Conservation (phyloP, 1,140 invertebrate species). For the Eurosta solidaginis region DNA sequence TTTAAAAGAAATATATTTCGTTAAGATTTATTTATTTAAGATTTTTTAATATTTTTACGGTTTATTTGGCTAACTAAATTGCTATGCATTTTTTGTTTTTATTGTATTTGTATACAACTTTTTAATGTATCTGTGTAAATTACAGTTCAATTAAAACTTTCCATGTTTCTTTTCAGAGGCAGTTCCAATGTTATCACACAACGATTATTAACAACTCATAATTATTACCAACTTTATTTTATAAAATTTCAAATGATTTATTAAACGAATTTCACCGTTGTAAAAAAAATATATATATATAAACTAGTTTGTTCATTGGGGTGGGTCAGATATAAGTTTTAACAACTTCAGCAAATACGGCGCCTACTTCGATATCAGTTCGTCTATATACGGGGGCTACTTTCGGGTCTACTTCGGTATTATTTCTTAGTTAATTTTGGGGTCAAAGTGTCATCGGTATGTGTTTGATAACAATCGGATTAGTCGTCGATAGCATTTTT, state of each 20-base stretch:
- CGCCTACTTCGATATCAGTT: too few species aligned
- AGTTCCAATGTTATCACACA: background rate
- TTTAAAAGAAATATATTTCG: too few species aligned
- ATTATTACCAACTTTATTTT: constrained; percentile 12
- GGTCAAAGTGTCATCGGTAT: too few species aligned
- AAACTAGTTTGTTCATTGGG: background rate
- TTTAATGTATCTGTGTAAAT: background rate
- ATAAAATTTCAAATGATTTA: constrained; percentile 2
- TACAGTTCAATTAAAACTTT: constrained; percentile 25
- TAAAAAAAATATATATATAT: background rate
- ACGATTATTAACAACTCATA: constrained; percentile 1
- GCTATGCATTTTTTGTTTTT: background rate
- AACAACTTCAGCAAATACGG: too few species aligned
- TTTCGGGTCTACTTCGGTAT: too few species aligned
- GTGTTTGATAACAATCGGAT: too few species aligned
- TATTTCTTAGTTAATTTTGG: too few species aligned
- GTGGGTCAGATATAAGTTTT: background rate
- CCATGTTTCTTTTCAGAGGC: background rate
- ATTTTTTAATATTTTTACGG: too few species aligned
- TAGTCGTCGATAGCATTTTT: too few species aligned
- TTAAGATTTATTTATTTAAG: too few species aligned
- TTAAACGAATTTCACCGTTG: background rate
- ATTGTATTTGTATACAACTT: background rate
- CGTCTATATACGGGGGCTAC: too few species aligned
- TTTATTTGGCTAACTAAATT: background rate